These are phyloP conservation scores for Pegoplata infirma DNA, from an alignment of 2,888 invertebrate genomes.

Conservation along the genomic window DNA sequence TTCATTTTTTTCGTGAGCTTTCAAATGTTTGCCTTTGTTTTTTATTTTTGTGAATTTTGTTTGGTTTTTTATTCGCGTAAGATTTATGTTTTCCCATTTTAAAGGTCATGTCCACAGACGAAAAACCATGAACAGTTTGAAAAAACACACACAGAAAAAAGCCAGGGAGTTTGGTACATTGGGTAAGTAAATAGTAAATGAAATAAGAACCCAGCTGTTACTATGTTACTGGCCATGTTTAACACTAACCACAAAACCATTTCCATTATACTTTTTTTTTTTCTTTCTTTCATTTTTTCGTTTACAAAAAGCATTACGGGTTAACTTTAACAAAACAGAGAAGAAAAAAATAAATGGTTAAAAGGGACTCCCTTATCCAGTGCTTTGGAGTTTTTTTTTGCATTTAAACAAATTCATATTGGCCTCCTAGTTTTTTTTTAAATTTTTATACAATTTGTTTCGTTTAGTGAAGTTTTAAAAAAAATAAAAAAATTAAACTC, in stretches of 20 bases:
- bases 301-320: slow-evolving; percentile 12
- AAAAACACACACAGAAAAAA: slow-evolving; percentile 14
- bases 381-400: slow-evolving; percentile 7
- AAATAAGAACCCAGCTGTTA: slow-evolving; percentile 55
- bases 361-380: background rate
- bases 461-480: background rate
- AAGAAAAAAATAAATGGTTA: no score
- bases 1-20: slow-evolving; percentile 15
- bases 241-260: slow-evolving; percentile 55
- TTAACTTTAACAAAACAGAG: slow-evolving; percentile 33
- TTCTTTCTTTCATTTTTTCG: background rate
- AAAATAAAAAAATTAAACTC: background rate
- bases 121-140: slow-evolving; percentile 36
- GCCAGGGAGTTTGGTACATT: background rate
- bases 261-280: slow-evolving; percentile 40
- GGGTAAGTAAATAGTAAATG: background rate
- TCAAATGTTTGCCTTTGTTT: slow-evolving; percentile 7
- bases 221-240: slow-evolving; percentile 58
- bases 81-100: slow-evolving; percentile 61
- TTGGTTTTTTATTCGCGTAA: slow-evolving; percentile 46
- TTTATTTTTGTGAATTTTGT: slow-evolving; percentile 2
- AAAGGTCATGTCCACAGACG: slow-evolving; percentile 58
- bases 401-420: slow-evolving; percentile 38
- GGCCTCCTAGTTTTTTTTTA: slow-evolving; percentile 8
- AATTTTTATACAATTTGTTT: background rate